Percentiles rank a stretch among this genome's conserved stretches.
phyloP scores from a whole-genome alignment of 37 sponge, comb jelly and placozoan genomes.

The Ianthella basta region DNA sequence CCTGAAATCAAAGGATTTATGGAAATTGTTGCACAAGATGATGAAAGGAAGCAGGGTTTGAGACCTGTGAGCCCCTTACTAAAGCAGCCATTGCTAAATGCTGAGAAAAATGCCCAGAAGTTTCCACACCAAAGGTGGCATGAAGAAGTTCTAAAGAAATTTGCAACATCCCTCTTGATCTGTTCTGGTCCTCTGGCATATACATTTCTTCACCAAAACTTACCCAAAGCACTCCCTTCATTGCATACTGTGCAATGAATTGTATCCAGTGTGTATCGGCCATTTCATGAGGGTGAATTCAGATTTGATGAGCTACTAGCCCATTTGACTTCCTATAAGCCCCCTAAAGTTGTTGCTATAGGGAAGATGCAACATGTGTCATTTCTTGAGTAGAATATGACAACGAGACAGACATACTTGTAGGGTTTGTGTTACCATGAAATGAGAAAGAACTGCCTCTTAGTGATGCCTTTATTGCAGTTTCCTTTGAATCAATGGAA shows the following conservation, averaged over 20 bases:
- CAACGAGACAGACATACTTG: slow-evolving; percentile 28
- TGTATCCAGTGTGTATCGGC: slow-evolving; percentile 39
- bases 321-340: slow-evolving; percentile 5
- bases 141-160: too few relatives aligned
- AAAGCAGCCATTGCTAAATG: too few relatives aligned
- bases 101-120: too few relatives aligned
- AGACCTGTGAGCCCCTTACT: too few relatives aligned
- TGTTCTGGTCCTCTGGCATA: too few relatives aligned
- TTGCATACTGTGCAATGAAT: slow-evolving; percentile 53
- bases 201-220: slow-evolving; percentile 59
- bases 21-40: too few relatives aligned
- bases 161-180: too few relatives aligned
- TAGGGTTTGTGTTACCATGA: slow-evolving; percentile 46
- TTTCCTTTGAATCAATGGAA: slow-evolving; percentile 28
- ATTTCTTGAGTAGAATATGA: slow-evolving; percentile 16
- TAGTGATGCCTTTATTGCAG: slow-evolving; percentile 6
- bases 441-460: slow-evolving; percentile 23
- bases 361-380: slow-evolving; percentile 54
- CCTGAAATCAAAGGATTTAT: too few relatives aligned
- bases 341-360: not conserved
- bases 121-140: too few relatives aligned
- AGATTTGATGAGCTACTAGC: slow-evolving; percentile 32
- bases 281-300: slow-evolving; percentile 58
- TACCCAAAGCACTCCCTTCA: slow-evolving; percentile 65
- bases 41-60: too few relatives aligned